phyloP scores from a whole-genome alignment of 2,113 vertebrate genomes.

The Macaca mulatta region DNA sequence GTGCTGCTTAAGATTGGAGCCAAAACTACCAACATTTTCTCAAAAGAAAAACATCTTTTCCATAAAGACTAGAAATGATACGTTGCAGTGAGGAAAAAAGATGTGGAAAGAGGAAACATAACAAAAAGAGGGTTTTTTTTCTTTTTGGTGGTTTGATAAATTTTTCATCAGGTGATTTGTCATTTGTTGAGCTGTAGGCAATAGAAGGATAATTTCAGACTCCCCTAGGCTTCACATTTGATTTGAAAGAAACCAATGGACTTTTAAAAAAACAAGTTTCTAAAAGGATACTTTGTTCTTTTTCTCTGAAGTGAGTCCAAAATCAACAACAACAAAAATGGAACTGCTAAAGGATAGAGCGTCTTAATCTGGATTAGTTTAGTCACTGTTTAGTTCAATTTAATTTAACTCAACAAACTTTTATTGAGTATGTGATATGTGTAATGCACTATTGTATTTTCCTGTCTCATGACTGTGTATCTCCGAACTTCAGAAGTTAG shows the following conservation, averaged over 20 bases:
- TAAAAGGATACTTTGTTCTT: constrained; percentile 68
- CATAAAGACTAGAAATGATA: constrained; percentile 36
- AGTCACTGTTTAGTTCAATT: constrained; percentile 58
- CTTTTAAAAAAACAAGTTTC: constrained; percentile 36
- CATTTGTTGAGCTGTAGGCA: constrained; percentile 59
- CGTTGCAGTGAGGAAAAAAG: neutral
- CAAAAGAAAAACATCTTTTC: constrained; percentile 35
- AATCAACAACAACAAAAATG: constrained; percentile 64
- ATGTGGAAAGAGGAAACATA: neutral
- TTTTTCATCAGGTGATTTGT: constrained; percentile 64
- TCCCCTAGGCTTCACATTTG: neutral
- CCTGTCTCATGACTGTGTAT: neutral
- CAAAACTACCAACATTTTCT: neutral
- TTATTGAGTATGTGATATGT: neutral
- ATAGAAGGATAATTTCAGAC: constrained; percentile 41
- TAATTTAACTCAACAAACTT: constrained; percentile 45
- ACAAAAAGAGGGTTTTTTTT: neutral
- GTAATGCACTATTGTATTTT: neutral
- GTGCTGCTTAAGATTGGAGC: neutral
- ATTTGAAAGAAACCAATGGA: constrained; percentile 64
- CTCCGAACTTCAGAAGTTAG: constrained; percentile 16
- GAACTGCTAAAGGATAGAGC: constrained; percentile 40
- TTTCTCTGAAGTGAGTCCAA: constrained; percentile 70
- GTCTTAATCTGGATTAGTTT: constrained; percentile 66
- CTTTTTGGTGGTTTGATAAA: constrained; percentile 26